Percentiles rank a stretch among this genome's conserved stretches.
Conservation (phyloP, 2,888 invertebrate species). For the Dynastes grantii region DNA sequence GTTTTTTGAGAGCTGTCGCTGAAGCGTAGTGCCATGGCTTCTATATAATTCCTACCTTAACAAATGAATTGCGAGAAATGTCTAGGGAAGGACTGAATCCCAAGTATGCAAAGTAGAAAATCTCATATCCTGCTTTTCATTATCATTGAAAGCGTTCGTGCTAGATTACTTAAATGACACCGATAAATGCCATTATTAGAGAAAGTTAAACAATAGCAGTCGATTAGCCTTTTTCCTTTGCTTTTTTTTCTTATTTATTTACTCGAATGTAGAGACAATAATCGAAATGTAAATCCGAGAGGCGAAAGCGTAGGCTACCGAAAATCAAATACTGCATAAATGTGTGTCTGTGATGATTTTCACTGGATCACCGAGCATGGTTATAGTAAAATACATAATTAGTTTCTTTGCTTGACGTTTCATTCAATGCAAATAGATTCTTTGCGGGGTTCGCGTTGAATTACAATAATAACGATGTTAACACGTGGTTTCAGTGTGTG, state of each 20-base stretch:
- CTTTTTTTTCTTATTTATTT: conserved; percentile 29
- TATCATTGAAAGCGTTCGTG: background rate
- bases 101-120: too few relatives aligned
- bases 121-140: conserved; percentile 9
- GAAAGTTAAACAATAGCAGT: conserved; percentile 38
- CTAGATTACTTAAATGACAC: conserved; percentile 6
- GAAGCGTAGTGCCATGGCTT: too few relatives aligned
- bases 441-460: conserved; percentile 28
- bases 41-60: too few relatives aligned
- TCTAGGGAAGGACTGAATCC: too few relatives aligned
- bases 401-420: conserved; percentile 35
- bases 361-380: conserved; percentile 1
- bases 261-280: conserved; percentile 14
- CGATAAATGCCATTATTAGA: conserved; percentile 20
- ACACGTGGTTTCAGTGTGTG: conserved; percentile 30
- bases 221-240: conserved; percentile 28
- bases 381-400: conserved; percentile 30
- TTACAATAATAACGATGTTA: conserved; percentile 40
- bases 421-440: conserved; percentile 46
- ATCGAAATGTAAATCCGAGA: conserved; percentile 20
- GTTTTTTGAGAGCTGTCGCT: too few relatives aligned
- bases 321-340: conserved; percentile 36
- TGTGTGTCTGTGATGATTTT: conserved; percentile 30
- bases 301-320: conserved; percentile 38
- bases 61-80: too few relatives aligned